These are phyloP conservation scores for Batillaria attramentaria DNA, from an alignment of 1,140 invertebrate species.

Conservation along the genomic window DNA sequence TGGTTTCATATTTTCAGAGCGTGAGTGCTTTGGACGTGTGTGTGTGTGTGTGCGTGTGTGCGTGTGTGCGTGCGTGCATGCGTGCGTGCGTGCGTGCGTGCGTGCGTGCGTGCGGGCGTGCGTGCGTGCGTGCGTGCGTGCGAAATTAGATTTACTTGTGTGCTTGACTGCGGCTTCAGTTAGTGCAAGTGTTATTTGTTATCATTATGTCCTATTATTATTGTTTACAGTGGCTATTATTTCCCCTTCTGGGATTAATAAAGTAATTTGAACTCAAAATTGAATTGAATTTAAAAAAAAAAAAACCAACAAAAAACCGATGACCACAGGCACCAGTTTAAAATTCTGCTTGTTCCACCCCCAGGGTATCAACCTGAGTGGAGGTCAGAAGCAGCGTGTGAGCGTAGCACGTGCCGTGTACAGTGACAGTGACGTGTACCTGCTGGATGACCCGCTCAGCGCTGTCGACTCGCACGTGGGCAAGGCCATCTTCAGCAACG, in stretches of 20 bases:
- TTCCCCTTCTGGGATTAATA: no score
- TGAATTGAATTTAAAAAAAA: no score
- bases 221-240: no score
- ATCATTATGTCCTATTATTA: no score
- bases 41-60: neutral
- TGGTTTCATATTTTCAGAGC: no score
- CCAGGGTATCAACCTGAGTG: conserved; percentile 64
- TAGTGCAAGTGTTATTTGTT: no score
- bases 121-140: neutral
- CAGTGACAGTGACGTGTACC: conserved; percentile 78
- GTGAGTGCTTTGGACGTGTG: no score
- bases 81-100: conserved; percentile 16
- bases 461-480: conserved; percentile 73
- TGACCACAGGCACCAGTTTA: no score
- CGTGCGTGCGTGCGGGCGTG: neutral
- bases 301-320: no score
- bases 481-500: conserved; percentile 57
- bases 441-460: conserved; percentile 76
- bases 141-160: neutral
- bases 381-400: conserved; percentile 73
- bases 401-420: conserved; percentile 71
- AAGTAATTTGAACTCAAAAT: no score
- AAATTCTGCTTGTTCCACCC: no score
- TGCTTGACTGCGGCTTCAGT: no score
- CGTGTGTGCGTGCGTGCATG: conserved; percentile 33